Evolutionary conservation across 2,113 vertebrate species (phyloP).

Genomic region (Megaptera novaeangliae): DNA sequence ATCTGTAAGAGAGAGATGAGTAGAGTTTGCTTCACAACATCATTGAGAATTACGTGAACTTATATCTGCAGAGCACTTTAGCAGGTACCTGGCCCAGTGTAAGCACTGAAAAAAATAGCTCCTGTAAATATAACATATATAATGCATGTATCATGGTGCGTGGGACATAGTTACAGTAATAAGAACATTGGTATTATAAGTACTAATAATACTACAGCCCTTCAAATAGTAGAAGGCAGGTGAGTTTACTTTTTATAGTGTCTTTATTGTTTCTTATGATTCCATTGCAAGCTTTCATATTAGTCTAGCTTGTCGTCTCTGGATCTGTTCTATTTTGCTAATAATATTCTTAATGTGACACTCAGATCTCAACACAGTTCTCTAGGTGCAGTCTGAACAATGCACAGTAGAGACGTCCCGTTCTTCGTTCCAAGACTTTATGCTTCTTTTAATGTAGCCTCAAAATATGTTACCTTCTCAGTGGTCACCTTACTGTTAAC

Average conservation of each 20-base stretch:
- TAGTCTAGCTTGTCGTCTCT: neutral
- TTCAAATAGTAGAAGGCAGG: neutral
- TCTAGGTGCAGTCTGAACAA: neutral
- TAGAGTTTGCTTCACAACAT: neutral
- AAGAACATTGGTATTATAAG: neutral
- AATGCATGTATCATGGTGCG: neutral
- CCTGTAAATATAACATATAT: neutral
- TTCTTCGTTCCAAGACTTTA: neutral
- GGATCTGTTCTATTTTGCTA: neutral
- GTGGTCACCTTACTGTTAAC: neutral
- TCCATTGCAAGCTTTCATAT: neutral
- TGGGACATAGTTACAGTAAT: neutral
- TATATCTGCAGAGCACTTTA: neutral
- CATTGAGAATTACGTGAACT: neutral
- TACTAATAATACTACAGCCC: neutral
- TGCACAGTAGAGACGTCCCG: fast-evolving
- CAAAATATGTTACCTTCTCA: neutral
- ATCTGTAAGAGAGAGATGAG: neutral
- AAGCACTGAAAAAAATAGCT: neutral
- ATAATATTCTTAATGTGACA: neutral
- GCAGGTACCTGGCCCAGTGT: neutral
- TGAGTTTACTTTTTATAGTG: neutral
- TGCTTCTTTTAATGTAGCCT: neutral
- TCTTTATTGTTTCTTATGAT: neutral
- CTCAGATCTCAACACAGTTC: neutral